phyloP scores from a whole-genome alignment of 2,113 vertebrate species.

The Stegostoma tigrinum region DNA sequence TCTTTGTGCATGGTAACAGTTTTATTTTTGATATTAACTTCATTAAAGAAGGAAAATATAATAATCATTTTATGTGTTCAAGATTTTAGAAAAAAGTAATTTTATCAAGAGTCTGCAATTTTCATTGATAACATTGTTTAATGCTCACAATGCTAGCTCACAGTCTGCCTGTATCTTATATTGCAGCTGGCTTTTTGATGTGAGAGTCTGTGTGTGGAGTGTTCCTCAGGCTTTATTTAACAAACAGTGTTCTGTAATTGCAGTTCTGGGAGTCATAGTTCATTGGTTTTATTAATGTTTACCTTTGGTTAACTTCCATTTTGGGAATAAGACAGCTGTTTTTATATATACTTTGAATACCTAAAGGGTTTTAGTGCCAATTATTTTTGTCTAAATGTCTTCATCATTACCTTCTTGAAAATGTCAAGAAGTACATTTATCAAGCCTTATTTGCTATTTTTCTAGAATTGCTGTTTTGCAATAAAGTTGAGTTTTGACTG shows the following conservation, averaged over 20 bases:
- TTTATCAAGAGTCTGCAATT: constrained; percentile 43
- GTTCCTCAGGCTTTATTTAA: constrained; percentile 51
- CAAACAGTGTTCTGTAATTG: constrained; percentile 53
- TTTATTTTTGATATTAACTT: background rate
- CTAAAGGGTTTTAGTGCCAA: constrained; percentile 48
- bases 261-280: constrained; percentile 51
- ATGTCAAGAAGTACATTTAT: constrained; percentile 44
- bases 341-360: constrained; percentile 45
- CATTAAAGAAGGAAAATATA: background rate
- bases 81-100: constrained; percentile 44
- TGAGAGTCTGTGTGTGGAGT: background rate
- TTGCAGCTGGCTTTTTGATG: constrained; percentile 49
- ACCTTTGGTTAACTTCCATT: constrained; percentile 49
- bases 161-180: constrained; percentile 48
- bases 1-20: background rate
- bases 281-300: constrained; percentile 53
- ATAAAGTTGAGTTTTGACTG: background rate
- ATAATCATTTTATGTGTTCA: background rate
- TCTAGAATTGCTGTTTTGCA: background rate
- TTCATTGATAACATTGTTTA: constrained; percentile 46
- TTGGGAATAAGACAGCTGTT: constrained; percentile 50
- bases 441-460: background rate
- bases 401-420: constrained; percentile 46
- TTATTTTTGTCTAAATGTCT: constrained; percentile 49
- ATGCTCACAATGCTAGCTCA: constrained; percentile 42